phyloP scores from a whole-genome alignment of 2,797 vertebrate species.

The Forpus xanthops region DNA sequence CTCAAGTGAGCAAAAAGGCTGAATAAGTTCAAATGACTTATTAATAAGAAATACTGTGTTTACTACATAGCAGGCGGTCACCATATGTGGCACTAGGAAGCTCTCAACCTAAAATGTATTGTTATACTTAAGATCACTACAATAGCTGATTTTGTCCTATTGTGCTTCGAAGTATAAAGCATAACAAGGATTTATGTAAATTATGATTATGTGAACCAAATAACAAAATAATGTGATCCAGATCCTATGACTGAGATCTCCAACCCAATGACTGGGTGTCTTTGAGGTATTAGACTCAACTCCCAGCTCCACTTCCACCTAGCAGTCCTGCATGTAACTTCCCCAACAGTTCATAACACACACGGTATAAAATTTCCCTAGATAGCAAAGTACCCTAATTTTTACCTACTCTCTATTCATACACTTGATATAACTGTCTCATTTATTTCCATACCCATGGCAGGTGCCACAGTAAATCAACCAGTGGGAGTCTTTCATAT shows the following conservation, averaged over 20 bases:
- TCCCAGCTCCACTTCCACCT: neutral
- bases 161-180: neutral
- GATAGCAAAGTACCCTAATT: neutral
- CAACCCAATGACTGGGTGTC: neutral
- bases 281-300: neutral
- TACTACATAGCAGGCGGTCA: neutral
- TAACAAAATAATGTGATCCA: neutral
- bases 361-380: neutral
- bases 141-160: neutral
- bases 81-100: accelerated
- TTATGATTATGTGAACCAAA: neutral
- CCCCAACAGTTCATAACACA: neutral
- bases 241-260: neutral
- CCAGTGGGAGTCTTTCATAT: neutral
- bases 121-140: neutral
- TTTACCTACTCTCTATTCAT: neutral
- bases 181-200: neutral
- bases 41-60: neutral
- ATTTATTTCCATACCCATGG: neutral
- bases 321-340: neutral
- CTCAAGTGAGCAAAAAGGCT: neutral
- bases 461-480: constrained; percentile 51
- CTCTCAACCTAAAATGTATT: neutral
- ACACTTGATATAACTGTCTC: neutral
- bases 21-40: neutral